These are phyloP conservation scores for Ochropleura leucogaster DNA, from an alignment of 2,888 invertebrate species.

Conservation along the genomic window DNA sequence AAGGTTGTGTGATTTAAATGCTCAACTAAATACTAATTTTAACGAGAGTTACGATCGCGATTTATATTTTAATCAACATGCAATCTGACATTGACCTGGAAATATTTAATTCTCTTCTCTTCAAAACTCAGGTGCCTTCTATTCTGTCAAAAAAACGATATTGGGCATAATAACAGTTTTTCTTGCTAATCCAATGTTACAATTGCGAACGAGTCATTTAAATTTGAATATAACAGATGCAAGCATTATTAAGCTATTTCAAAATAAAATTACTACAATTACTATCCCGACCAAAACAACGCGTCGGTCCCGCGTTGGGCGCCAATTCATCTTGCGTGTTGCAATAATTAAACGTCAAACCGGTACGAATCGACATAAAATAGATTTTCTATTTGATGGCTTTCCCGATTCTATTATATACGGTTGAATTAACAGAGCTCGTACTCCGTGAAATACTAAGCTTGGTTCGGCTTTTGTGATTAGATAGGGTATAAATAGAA, in stretches of 20 bases:
- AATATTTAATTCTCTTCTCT: too few species aligned
- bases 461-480: conserved; percentile 47
- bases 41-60: too few species aligned
- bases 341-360: conserved; percentile 74
- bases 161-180: background rate
- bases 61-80: too few species aligned
- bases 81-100: too few species aligned
- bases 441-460: conserved; percentile 26
- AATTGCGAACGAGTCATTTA: background rate
- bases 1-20: background rate
- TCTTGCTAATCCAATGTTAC: background rate
- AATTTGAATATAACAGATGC: background rate
- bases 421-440: conserved; percentile 45
- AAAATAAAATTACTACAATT: conserved; percentile 15
- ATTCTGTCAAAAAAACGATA: background rate
- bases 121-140: too few species aligned
- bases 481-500: conserved; percentile 41
- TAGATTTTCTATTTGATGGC: conserved; percentile 55
- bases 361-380: conserved; percentile 51
- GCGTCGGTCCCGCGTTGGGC: conserved; percentile 48
- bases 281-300: conserved; percentile 39
- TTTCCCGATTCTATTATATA: conserved; percentile 51
- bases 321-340: conserved; percentile 68
- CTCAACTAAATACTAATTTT: background rate
- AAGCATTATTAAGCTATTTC: background rate